phyloP scores from a whole-genome alignment of 2,888 invertebrate genomes.

The Pyrocoelia pectoralis region DNA sequence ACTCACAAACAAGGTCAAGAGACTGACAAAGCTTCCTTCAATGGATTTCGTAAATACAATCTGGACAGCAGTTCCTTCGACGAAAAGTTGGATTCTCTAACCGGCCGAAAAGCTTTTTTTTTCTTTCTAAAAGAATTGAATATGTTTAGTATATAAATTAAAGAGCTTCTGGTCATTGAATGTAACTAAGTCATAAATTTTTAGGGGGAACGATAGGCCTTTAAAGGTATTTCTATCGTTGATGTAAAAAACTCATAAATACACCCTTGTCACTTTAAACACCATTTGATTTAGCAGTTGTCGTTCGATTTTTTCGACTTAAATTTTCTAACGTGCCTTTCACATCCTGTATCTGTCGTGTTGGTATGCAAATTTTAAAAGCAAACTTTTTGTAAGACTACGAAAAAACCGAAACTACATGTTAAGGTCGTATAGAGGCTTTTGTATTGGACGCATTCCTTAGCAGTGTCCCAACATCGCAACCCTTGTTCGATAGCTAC shows the following conservation, averaged over 20 bases:
- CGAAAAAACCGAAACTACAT: constrained; percentile 14
- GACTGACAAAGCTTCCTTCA: constrained; percentile 10
- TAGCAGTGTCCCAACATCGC: constrained; percentile 24
- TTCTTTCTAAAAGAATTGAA: background rate
- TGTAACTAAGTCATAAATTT: constrained; percentile 2
- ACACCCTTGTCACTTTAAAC: constrained; percentile 28
- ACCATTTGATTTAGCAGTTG: constrained; percentile 21
- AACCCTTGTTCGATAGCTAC: constrained; percentile 38
- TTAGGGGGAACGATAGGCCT: background rate
- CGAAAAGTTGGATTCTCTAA: constrained; percentile 10
- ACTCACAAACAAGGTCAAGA: constrained; percentile 13
- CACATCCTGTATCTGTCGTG: constrained; percentile 17
- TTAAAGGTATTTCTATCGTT: constrained; percentile 6
- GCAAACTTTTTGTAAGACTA: constrained; percentile 4
- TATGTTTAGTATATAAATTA: background rate
- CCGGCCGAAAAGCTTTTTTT: constrained; percentile 9
- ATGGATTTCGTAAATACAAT: constrained; percentile 14
- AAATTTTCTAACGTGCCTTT: constrained; percentile 18
- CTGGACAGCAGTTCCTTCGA: background rate
- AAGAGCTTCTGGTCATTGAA: constrained; percentile 1
- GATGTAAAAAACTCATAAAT: constrained; percentile 17
- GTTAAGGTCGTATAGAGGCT: constrained; percentile 19
- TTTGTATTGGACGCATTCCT: constrained; percentile 24
- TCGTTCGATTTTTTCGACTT: constrained; percentile 17
- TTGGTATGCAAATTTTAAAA: constrained; percentile 26